Percentiles rank a stretch among this genome's conserved stretches.
Conservation (phyloP, 2,113 vertebrate species). For the Muntiacus muntjak region DNA sequence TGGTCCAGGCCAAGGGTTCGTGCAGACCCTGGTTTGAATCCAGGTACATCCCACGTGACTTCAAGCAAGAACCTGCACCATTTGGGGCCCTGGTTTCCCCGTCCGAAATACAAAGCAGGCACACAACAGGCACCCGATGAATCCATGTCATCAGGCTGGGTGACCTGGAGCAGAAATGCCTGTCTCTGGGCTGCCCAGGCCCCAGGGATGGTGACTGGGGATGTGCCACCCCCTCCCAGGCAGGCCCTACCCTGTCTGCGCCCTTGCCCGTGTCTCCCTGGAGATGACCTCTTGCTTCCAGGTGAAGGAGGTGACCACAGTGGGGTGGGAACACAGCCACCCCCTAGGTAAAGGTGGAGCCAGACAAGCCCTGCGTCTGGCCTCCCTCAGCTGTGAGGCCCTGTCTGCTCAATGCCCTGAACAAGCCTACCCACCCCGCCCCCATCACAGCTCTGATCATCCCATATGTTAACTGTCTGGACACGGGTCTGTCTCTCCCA, state of each 20-base stretch:
- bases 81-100: neutral
- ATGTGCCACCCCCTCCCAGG: neutral
- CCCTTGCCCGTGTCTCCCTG: neutral
- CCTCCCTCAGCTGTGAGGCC: neutral
- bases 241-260: neutral
- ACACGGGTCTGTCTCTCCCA: neutral
- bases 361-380: neutral
- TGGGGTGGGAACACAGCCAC: neutral
- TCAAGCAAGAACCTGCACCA: neutral
- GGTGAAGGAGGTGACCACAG: neutral
- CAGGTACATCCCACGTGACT: neutral
- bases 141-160: neutral
- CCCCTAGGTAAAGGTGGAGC: neutral
- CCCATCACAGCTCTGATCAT: neutral
- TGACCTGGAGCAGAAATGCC: neutral
- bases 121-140: neutral
- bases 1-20: neutral
- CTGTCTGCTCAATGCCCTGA: neutral
- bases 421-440: accelerated
- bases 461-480: neutral
- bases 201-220: neutral
- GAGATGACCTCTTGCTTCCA: neutral
- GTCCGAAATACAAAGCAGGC: neutral
- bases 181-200: neutral
- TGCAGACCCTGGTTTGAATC: neutral